These are phyloP conservation scores for Lutraria lutraria DNA, from an alignment of 2,888 invertebrate genomes.

Conservation along the genomic window DNA sequence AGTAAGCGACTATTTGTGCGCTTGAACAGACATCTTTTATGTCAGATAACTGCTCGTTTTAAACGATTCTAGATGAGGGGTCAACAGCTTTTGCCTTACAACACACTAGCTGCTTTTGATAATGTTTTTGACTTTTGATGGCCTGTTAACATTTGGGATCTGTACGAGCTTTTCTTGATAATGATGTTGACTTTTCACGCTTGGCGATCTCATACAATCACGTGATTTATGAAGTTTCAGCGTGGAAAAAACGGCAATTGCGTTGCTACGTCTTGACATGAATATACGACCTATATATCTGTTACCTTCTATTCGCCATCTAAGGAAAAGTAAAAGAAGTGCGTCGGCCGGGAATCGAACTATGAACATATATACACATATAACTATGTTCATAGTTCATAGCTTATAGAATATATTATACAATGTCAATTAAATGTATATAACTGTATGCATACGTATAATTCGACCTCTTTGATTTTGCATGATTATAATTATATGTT, in stretches of 20 bases:
- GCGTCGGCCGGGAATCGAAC: slow-evolving; percentile 32
- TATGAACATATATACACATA: too few species aligned
- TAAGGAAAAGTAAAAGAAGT: neutral
- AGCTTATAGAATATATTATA: too few species aligned
- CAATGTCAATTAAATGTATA: too few species aligned
- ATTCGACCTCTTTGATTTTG: too few species aligned
- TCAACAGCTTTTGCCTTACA: slow-evolving; percentile 56
- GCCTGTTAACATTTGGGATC: slow-evolving; percentile 33
- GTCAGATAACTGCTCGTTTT: slow-evolving; percentile 53
- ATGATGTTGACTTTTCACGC: slow-evolving; percentile 67
- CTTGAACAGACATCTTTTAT: slow-evolving; percentile 68
- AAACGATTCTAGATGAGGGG: slow-evolving; percentile 54
- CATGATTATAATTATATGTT: too few species aligned
- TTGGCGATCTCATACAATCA: slow-evolving; percentile 39
- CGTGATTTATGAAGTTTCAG: slow-evolving; percentile 40
- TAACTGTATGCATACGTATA: too few species aligned
- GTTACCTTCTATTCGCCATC: neutral
- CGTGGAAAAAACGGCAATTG: slow-evolving; percentile 12
- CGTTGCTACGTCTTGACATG: neutral
- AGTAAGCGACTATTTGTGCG: slow-evolving; percentile 51
- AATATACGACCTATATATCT: slow-evolving; percentile 6
- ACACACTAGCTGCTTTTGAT: slow-evolving; percentile 61
- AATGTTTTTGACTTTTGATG: slow-evolving; percentile 55
- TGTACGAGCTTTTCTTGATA: slow-evolving; percentile 32
- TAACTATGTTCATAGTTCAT: too few species aligned